Evolutionary conservation across 2,113 vertebrate species (phyloP).

Genomic region (Nannospalax galili): DNA sequence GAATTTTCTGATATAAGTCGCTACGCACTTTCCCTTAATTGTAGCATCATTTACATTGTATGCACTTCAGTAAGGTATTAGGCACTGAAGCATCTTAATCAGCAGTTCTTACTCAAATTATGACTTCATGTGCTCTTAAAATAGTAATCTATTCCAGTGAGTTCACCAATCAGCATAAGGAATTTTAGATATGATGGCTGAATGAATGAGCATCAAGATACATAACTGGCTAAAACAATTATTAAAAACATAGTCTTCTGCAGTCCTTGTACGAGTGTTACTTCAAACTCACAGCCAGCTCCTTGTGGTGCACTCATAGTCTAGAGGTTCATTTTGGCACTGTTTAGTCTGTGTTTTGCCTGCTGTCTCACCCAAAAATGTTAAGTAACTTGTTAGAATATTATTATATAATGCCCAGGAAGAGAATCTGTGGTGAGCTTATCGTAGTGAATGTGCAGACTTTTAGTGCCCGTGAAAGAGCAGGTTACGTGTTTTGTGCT

Average conservation of each 20-base stretch:
- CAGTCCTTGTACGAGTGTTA: not conserved
- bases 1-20: not conserved
- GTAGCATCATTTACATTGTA: not conserved
- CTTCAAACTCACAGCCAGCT: not conserved
- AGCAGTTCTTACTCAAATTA: slow-evolving; percentile 2
- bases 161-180: not conserved
- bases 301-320: not conserved
- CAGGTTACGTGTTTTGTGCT: not conserved
- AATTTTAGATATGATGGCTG: not conserved
- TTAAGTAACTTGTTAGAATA: not conserved
- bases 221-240: not conserved
- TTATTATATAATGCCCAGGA: not conserved
- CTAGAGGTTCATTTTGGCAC: not conserved
- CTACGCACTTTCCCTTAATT: not conserved
- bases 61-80: not conserved
- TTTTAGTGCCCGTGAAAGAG: not conserved
- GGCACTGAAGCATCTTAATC: not conserved
- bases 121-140: not conserved
- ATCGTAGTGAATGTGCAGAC: not conserved
- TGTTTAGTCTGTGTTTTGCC: not conserved
- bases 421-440: not conserved
- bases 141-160: not conserved
- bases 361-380: not conserved
- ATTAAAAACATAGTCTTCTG: not conserved
- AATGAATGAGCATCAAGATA: not conserved